Conservation (phyloP, 1,140 invertebrate species). For the Telenomus remus region DNA sequence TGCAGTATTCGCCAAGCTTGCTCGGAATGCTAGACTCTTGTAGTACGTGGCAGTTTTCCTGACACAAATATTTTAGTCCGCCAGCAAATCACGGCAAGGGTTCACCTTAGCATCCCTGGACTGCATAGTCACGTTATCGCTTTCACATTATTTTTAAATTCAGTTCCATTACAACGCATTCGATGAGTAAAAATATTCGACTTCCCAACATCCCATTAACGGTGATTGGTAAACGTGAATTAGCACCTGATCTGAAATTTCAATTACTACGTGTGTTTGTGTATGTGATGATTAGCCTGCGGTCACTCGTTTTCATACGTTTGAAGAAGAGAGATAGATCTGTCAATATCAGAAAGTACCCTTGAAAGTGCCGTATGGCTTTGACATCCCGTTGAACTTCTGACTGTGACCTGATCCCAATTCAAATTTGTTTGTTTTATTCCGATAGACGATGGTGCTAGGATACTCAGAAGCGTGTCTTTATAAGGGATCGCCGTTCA, state of each 20-base stretch:
- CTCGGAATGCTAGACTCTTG: conserved; percentile 19
- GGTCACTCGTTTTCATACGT: conserved; percentile 48
- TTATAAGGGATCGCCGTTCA: conserved; percentile 7
- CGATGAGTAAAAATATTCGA: too few relatives aligned
- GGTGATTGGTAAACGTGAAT: not conserved
- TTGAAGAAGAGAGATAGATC: conserved; percentile 39
- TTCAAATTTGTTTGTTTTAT: conserved; percentile 54
- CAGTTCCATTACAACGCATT: not conserved
- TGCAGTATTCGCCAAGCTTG: conserved; percentile 38
- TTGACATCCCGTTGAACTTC: conserved; percentile 35
- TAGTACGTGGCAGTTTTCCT: conserved; percentile 40
- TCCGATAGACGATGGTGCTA: conserved; percentile 12
- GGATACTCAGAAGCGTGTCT: conserved; percentile 9
- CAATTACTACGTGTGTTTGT: conserved; percentile 26
- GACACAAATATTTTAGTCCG: conserved; percentile 12
- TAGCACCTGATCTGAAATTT: conserved; percentile 11
- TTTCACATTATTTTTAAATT: too few relatives aligned
- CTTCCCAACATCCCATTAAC: too few relatives aligned
- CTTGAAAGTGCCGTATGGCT: conserved; percentile 38
- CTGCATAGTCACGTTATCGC: not conserved
- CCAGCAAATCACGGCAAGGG: conserved; percentile 13
- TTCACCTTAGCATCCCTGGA: not conserved
- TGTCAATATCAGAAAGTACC: conserved; percentile 46
- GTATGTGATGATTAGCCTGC: conserved; percentile 30
- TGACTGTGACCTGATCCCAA: conserved; percentile 35